Conservation (phyloP, 2,113 vertebrate species). For the Psittacula cyanocephala region DNA sequence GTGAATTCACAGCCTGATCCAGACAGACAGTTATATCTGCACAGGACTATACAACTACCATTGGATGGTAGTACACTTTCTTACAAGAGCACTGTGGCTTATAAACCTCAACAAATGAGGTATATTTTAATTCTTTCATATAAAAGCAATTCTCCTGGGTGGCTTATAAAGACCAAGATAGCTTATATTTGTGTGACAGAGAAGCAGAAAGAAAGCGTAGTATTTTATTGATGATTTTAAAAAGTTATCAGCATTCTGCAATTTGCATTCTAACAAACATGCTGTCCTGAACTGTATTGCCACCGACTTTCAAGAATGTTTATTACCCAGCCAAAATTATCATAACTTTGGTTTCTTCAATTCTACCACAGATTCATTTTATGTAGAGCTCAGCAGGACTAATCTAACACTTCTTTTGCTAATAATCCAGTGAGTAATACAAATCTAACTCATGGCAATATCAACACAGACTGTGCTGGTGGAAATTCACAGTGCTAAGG, state of each 20-base stretch:
- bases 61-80: accelerated
- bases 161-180: not conserved
- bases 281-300: not conserved
- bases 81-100: not conserved
- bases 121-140: constrained; percentile 33
- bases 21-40: not conserved
- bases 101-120: constrained; percentile 14
- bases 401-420: not conserved
- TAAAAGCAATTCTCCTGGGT: constrained; percentile 4
- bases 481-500: not conserved
- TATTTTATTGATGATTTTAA: constrained; percentile 2
- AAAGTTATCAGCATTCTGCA: not conserved
- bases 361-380: not conserved
- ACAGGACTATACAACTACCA: not conserved
- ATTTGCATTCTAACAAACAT: not conserved
- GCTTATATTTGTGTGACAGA: constrained; percentile 11
- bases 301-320: not conserved
- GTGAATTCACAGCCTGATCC: not conserved
- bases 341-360: not conserved
- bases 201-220: not conserved
- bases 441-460: not conserved
- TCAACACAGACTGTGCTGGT: not conserved
- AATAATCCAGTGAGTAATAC: not conserved
- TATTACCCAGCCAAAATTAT: not conserved
- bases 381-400: not conserved